Conservation (phyloP, 2,113 vertebrate species). For the Actenoides lindsayi region DNA sequence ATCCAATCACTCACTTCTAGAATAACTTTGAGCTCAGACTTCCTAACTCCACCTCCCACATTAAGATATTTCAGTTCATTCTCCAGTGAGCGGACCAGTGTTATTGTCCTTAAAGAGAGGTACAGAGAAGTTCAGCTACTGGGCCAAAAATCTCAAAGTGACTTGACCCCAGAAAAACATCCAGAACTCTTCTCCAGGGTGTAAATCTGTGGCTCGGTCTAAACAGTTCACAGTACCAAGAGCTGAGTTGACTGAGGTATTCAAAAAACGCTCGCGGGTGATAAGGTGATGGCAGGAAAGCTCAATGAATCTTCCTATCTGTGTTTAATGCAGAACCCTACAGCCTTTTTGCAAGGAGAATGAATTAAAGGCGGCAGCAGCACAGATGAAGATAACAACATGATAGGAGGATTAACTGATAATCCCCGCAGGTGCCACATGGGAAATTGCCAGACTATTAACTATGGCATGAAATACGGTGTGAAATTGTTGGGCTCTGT, state of each 20-base stretch:
- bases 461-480: neutral
- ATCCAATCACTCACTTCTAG: neutral
- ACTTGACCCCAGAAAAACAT: neutral
- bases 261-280: neutral
- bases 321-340: neutral
- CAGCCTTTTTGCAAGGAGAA: neutral
- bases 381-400: neutral
- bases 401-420: neutral
- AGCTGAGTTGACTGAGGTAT: neutral
- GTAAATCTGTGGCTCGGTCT: neutral
- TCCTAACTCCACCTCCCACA: neutral
- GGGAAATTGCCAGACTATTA: conserved; percentile 4
- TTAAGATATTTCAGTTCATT: neutral
- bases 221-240: neutral
- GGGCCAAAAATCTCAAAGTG: neutral
- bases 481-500: neutral
- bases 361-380: neutral
- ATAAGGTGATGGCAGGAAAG: neutral
- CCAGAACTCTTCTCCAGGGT: neutral
- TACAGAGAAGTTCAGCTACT: neutral
- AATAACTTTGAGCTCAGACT: neutral
- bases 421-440: neutral
- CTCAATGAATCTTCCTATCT: neutral
- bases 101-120: neutral
- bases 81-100: neutral